Base-by-base conservation (phyloP, 1,140 invertebrate genomes). In the Musca domestica region DNA sequence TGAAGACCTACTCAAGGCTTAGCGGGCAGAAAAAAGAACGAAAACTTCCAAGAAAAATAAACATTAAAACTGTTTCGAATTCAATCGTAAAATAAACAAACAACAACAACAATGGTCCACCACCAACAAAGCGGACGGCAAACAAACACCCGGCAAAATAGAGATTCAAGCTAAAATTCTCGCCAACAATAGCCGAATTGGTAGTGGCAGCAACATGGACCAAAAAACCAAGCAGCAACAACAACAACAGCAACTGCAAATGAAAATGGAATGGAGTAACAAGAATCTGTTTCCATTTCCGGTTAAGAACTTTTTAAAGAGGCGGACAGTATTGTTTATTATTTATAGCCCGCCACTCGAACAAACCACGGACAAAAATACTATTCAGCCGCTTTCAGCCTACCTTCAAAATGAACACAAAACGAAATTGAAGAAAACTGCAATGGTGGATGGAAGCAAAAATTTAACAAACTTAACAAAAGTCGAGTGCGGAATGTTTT, bases 311-410 rank as follows among this genome's bases (percentile, higher is more conserved):
- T 20, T 34, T 41, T 61, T 61, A 61, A 61, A 41, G 56, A 61
- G 56, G 56, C 56, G 56, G 56, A 61, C 56, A 61, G 56, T 61
- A 61, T 61, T 61, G 56, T 61, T 61, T 61, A 61, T 61, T 61
- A 61, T 61, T 61, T 61, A 61, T 61, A 61, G 41, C 15, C 56
- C 25, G 30, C 12, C 25, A 30, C 12, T 30, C 15, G 14, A 61
- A 34, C n/a, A 58, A 30, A 30, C 12, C 15, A 58, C 15, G 12
- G 2, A 51, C 17, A 1, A 46, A 3, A 9, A 46, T 12, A 9
- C 1, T 46, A 9, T 12, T 1, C 41, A 46, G 41, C 41, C 41
- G 15, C 41, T 46, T 12, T 46, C 1, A n/a, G n/a, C n/a, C n/a
- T n/a, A n/a, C n/a, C n/a, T n/a, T n/a, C n/a, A n/a, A n/a, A n/a